phyloP scores from a whole-genome alignment of 2,113 vertebrate species.

The Cynopterus brachyotis region DNA sequence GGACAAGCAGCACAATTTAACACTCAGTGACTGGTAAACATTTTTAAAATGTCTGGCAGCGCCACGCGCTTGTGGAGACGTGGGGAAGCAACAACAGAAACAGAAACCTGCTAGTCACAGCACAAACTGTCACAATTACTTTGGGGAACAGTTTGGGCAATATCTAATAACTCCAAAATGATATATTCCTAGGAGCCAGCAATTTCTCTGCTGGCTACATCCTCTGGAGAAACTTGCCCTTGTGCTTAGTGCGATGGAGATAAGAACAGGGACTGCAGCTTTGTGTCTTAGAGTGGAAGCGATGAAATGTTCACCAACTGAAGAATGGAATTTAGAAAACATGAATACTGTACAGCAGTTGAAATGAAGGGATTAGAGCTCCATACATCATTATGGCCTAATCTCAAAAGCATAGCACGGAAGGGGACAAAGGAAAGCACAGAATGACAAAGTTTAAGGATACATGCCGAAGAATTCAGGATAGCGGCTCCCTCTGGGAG shows the following conservation, averaged over 20 bases:
- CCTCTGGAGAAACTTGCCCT: not conserved
- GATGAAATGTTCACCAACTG: not conserved
- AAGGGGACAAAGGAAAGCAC: not conserved
- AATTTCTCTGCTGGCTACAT: not conserved
- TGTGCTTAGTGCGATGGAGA: rapidly evolving
- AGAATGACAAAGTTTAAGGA: not conserved
- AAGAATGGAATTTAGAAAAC: not conserved
- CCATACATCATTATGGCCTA: rapidly evolving
- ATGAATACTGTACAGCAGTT: not conserved
- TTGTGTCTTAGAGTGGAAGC: not conserved
- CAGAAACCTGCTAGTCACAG: not conserved
- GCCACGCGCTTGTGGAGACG: rapidly evolving
- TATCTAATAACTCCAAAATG: not conserved
- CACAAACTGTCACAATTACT: not conserved
- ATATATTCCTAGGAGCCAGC: not conserved
- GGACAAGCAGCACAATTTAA: not conserved
- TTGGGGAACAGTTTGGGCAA: not conserved
- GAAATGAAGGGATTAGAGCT: not conserved
- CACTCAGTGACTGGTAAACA: not conserved
- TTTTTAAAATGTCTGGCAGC: too few species aligned
- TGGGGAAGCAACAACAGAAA: not conserved
- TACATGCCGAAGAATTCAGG: not conserved
- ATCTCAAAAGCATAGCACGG: not conserved
- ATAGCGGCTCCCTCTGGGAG: not conserved
- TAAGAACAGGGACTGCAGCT: rapidly evolving